Base-by-base conservation (phyloP, 2,888 invertebrate species). In the Nysson spinosus region DNA sequence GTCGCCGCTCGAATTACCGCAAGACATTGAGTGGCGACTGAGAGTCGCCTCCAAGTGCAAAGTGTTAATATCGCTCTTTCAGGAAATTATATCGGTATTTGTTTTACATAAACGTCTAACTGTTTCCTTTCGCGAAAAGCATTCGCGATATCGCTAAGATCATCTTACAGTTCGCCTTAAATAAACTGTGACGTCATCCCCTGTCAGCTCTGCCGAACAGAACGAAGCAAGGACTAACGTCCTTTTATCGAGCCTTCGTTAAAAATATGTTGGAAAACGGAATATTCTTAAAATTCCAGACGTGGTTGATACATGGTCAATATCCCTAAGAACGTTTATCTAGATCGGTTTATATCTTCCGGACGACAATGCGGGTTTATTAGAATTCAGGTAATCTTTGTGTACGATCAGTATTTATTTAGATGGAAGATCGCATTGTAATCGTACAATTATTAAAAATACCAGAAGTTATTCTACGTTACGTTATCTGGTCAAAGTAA, bases 171-270 rank as follows among this genome's bases (percentile, higher is more conserved):
- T 24, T 35, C 42, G 60, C 49, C 56, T 74, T 58, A 72, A 70
- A 74, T 72, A 70, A 70, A 74, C 40, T 39, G 35, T 70, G 72
- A 72, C 66, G 66, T 74, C 74, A 74, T 52, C 12, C 28, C 30
- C 42, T 30, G 32, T 39, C 56, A 52, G 57, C 52, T 51, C 40
- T 35, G 32, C 44, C 24, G 30, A 30, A 47, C 52, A 44, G 58
- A 50, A 32, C 46, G 42, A 71, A 62, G 71, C 58, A 55, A 49
- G 56, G 44, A 63, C 68, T 52, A 72, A 46, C 12, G 54, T 40
- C 28, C 49, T 63, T 67, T 51, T 47, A 54, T 40, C 16, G 40
- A 42, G 49, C 40, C 22, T 14, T 34, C 6, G 30, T 43, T 22
- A 30, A 14, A 50, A 34, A 37, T 37, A 19, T 46, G 44, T 43